Evolutionary conservation across 2,797 vertebrate genomes (phyloP), one percentile per base, ranked within the genome.

Genomic region (Cottoperca gobio): DNA sequence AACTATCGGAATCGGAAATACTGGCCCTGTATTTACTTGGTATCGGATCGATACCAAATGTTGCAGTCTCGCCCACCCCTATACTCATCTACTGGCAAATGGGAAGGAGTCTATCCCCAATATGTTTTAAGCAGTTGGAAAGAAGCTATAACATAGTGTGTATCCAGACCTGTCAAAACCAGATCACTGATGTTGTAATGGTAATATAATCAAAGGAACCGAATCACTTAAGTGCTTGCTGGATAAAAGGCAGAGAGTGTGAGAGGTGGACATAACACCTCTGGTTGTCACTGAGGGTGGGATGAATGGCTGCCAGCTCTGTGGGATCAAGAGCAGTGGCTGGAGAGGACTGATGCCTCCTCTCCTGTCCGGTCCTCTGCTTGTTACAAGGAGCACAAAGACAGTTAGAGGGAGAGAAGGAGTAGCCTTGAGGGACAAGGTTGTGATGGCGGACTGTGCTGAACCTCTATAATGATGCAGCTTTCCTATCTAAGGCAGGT

Each of bases 381-480:
- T 39, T 4, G 46, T 37, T 57, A 11, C 45, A 50, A 26, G 43
- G 42, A 84, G 50, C 43, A 72, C 31, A 48, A 54, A 73, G 66
- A 74, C 52, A 74, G 53, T 80, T 55, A 50, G 71, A 33, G 19
- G 45, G 35, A 60, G 33, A 59, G 17, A 21, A 33, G 46, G n/a
- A 60, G 42, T 6, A 14, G 54, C 17, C 21, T 40, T 31, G 52
- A 66, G 40, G 40, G 31, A 77, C 59, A 46, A 43, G 35, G 8
- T 7, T 40, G 21, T 78, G 69, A 67, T 71, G 37, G 76, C 75
- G 64, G 83, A 68, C 63, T 52, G 48, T 57, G n/a, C 70, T 69
- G 71, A 62, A 17, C 69, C 63, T 81, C 48, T 62, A 12, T 79
- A 69, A 84, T 84, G 64, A 73, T 79, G 55, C 67, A 43, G 58